Evolutionary conservation across 30 jellyfish, hydroid and myxozoan genomes (phyloP).

Genomic region (Aurelia coerulea): DNA sequence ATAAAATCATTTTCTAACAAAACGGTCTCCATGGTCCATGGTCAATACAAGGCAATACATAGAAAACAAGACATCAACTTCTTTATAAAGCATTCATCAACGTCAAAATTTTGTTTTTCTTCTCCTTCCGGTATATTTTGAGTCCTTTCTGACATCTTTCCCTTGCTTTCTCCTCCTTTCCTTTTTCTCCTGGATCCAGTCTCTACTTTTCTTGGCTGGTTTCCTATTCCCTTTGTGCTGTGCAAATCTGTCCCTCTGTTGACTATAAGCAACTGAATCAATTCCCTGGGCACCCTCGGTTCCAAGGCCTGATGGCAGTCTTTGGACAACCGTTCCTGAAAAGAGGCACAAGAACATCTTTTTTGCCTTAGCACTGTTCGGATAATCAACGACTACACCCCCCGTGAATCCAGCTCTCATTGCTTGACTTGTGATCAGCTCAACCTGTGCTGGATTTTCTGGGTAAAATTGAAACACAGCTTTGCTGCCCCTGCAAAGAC

Average conservation of each 20-base stretch:
- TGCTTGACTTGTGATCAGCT: slow-evolving; percentile 87
- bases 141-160: slow-evolving; percentile 84
- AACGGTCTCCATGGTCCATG: too few relatives aligned
- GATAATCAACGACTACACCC: slow-evolving; percentile 98
- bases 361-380: slow-evolving; percentile 96
- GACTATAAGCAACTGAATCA: slow-evolving; percentile 32
- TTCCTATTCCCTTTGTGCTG: slow-evolving; percentile 25
- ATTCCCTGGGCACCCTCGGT: slow-evolving; percentile 57
- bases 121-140: slow-evolving; percentile 85
- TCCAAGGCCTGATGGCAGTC: slow-evolving; percentile 74
- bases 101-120: slow-evolving; percentile 63
- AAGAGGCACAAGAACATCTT: slow-evolving; percentile 90
- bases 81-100: too few relatives aligned
- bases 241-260: slow-evolving; percentile 26
- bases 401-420: slow-evolving; percentile 98
- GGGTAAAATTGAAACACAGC: slow-evolving; percentile 98
- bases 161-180: slow-evolving; percentile 89
- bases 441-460: slow-evolving; percentile 94
- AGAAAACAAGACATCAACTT: too few relatives aligned
- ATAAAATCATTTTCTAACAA: too few relatives aligned
- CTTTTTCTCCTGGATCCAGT: slow-evolving; percentile 91
- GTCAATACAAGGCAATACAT: too few relatives aligned
- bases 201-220: slow-evolving; percentile 81
- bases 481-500: slow-evolving; percentile 83
- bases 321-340: slow-evolving; percentile 77